These are phyloP conservation scores for Hypomecis punctinalis DNA, from an alignment of 2,888 invertebrate genomes.

Conservation along the genomic window DNA sequence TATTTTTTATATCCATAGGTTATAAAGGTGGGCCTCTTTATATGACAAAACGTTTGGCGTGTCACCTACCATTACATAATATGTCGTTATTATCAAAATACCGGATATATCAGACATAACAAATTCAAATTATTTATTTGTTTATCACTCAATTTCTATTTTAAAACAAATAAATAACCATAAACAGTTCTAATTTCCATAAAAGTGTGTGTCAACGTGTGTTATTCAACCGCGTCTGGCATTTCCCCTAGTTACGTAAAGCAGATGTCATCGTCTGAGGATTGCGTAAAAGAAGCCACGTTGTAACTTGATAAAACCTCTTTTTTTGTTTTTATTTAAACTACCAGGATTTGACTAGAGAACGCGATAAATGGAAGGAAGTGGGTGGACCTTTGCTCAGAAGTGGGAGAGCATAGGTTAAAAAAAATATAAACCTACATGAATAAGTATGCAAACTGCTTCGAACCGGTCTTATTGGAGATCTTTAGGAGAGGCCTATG, in stretches of 20 bases:
- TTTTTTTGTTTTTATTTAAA: background rate
- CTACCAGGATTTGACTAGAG: too few relatives aligned
- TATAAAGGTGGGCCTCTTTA: too few relatives aligned
- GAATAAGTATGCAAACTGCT: too few relatives aligned
- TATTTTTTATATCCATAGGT: too few relatives aligned
- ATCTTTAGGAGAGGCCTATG: too few relatives aligned
- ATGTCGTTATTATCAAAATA: background rate
- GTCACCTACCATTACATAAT: too few relatives aligned
- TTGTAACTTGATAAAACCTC: background rate
- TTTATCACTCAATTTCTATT: constrained; percentile 12
- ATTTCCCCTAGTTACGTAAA: constrained; percentile 22
- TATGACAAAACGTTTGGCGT: too few relatives aligned
- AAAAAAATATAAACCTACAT: too few relatives aligned
- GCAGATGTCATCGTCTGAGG: constrained; percentile 1
- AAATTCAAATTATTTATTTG: background rate
- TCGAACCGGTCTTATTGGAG: too few relatives aligned
- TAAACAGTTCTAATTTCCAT: constrained; percentile 14
- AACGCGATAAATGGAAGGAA: too few relatives aligned
- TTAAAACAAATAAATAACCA: background rate
- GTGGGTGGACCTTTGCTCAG: too few relatives aligned
- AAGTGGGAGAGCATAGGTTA: too few relatives aligned
- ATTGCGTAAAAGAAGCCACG: constrained; percentile 6
- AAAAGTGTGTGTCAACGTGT: constrained; percentile 14
- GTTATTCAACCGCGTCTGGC: constrained; percentile 20
- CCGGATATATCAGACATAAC: background rate